phyloP scores from a whole-genome alignment of 2,797 vertebrate species.

The Mus minutoides region DNA sequence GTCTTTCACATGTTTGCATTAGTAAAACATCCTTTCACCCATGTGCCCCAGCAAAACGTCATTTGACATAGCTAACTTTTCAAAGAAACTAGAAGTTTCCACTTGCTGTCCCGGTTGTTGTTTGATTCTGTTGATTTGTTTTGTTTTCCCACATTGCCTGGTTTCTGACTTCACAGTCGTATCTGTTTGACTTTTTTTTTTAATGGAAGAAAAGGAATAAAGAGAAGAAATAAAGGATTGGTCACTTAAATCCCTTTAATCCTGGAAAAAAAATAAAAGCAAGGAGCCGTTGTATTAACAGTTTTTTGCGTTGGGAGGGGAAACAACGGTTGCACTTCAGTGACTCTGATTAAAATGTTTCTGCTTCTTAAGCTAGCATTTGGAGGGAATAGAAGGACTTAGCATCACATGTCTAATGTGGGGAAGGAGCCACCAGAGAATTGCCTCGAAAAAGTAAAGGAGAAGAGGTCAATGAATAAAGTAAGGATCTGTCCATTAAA shows the following conservation, averaged over 20 bases:
- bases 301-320: not conserved
- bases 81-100: not conserved
- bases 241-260: too few species aligned
- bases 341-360: not conserved
- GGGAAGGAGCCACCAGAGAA: not conserved
- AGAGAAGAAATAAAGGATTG: not conserved
- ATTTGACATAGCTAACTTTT: not conserved
- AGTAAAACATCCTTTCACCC: too few species aligned
- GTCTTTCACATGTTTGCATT: not conserved
- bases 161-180: not conserved
- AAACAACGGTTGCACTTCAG: not conserved
- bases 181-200: not conserved
- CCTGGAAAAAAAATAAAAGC: not conserved
- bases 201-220: not conserved
- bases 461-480: not conserved
- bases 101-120: too few species aligned
- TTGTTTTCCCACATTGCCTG: not conserved
- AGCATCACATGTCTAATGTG: not conserved
- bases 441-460: not conserved
- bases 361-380: not conserved
- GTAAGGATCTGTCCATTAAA: not conserved
- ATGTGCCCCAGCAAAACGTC: not conserved
- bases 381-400: not conserved
- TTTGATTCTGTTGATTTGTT: not conserved
- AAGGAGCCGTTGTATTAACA: not conserved